Percentiles rank a stretch among this genome's conserved stretches.
Evolutionary conservation across 2,797 vertebrate species (phyloP).

Genomic region (Hippocampus kuda): DNA sequence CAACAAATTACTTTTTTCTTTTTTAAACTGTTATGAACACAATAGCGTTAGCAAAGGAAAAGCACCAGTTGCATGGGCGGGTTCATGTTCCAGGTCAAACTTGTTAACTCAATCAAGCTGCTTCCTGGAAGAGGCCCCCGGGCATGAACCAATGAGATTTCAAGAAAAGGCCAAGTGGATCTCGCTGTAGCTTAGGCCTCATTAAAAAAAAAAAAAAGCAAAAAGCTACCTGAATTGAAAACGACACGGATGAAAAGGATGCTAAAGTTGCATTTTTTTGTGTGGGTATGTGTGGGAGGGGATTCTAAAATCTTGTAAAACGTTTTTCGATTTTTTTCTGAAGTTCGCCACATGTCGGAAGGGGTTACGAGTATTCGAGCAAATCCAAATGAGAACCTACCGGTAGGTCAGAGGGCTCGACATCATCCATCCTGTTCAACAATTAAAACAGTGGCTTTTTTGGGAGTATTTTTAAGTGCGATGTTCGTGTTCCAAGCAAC

Average conservation of each 20-base stretch:
- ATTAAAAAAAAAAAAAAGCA: too few species aligned
- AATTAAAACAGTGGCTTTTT: too few species aligned
- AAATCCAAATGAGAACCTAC: too few species aligned
- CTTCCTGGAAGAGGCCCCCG: background rate
- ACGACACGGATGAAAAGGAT: too few species aligned
- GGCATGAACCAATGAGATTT: background rate
- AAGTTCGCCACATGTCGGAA: slow-evolving; percentile 22
- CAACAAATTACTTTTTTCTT: background rate
- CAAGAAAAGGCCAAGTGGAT: background rate
- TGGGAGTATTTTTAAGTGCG: too few species aligned
- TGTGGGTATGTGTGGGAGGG: too few species aligned
- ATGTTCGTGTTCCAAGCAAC: too few species aligned
- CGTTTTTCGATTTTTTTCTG: background rate
- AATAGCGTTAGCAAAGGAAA: background rate
- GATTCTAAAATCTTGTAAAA: background rate
- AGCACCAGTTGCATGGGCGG: background rate
- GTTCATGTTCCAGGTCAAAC: background rate
- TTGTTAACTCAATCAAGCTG: background rate
- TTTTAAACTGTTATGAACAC: background rate
- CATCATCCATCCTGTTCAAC: too few species aligned
- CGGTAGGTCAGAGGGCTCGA: too few species aligned
- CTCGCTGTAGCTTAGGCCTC: background rate
- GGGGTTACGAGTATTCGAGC: too few species aligned
- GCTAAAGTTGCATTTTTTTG: too few species aligned
- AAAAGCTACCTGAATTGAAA: too few species aligned